Evolutionary conservation across 2,888 invertebrate species (phyloP).

Genomic region (Stenodera caucasica): DNA sequence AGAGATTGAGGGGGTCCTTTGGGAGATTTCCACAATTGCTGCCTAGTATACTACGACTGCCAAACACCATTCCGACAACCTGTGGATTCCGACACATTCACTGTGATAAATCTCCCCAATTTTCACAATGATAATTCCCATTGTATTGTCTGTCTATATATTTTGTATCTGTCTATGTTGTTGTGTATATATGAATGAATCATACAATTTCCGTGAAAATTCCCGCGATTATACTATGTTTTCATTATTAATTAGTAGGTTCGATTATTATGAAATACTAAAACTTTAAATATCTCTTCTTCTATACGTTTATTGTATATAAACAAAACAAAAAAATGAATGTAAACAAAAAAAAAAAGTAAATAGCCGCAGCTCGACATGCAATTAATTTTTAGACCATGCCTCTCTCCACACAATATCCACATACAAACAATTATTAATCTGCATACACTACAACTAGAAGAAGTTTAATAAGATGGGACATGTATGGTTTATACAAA

Average conservation of each 20-base stretch:
- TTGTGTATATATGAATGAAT: not conserved
- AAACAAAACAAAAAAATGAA: not conserved
- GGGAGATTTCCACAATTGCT: constrained; percentile 43
- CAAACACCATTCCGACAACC: constrained; percentile 48
- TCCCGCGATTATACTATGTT: too few species aligned
- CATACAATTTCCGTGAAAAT: too few species aligned
- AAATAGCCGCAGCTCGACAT: constrained; percentile 20
- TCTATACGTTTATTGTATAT: not conserved
- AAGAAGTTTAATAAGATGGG: constrained; percentile 42
- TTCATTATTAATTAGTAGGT: not conserved
- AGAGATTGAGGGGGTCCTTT: constrained; percentile 49
- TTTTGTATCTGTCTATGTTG: constrained; percentile 32
- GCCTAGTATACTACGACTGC: constrained; percentile 33
- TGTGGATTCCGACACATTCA: constrained; percentile 51
- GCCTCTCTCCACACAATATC: constrained; percentile 30
- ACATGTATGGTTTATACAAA: constrained; percentile 35
- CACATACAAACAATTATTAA: constrained; percentile 34
- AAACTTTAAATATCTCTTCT: too few species aligned
- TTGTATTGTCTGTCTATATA: constrained; percentile 36
- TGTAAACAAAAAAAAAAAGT: not conserved
- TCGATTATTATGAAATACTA: too few species aligned
- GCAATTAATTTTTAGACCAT: constrained; percentile 42
- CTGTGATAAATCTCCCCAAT: constrained; percentile 51
- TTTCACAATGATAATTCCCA: constrained; percentile 38
- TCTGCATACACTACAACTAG: constrained; percentile 31